Conservation (phyloP, 2,888 invertebrate species). For the Thysanoteuthis rhombus region DNA sequence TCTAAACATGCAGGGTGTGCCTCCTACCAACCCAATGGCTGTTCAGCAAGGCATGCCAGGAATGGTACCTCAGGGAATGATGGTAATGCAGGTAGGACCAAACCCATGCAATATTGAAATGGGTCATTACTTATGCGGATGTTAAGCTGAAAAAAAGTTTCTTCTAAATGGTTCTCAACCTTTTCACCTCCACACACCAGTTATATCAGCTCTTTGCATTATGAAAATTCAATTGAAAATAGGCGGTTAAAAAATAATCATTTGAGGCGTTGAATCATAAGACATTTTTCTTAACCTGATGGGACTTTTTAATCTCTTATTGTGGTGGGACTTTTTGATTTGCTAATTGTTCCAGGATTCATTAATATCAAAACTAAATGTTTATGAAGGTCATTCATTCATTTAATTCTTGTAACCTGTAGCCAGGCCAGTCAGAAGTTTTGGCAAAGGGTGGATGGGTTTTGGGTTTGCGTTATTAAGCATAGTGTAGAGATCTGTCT, state of each 20-base stretch:
- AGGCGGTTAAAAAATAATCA: neutral
- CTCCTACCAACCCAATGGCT: conserved; percentile 27
- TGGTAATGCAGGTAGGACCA: conserved; percentile 41
- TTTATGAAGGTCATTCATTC: no score
- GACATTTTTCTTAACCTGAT: no score
- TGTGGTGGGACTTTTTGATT: no score
- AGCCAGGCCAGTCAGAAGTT: no score
- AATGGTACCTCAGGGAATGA: conserved; percentile 42
- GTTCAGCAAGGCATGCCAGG: conserved; percentile 32
- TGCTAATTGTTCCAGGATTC: no score
- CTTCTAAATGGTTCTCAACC: neutral
- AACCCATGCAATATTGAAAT: neutral
- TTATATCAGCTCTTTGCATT: neutral
- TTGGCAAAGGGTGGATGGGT: no score
- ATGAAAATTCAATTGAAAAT: neutral
- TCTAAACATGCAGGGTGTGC: conserved; percentile 45
- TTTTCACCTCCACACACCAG: neutral
- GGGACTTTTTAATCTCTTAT: no score
- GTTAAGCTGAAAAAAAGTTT: neutral
- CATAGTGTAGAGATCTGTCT: no score
- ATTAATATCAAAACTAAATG: neutral
- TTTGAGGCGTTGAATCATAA: no score
- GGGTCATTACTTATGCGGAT: neutral
- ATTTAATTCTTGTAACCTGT: no score
- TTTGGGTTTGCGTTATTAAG: no score